phyloP scores from a whole-genome alignment of 2,797 vertebrate species.

The Muscicapa comitata region DNA sequence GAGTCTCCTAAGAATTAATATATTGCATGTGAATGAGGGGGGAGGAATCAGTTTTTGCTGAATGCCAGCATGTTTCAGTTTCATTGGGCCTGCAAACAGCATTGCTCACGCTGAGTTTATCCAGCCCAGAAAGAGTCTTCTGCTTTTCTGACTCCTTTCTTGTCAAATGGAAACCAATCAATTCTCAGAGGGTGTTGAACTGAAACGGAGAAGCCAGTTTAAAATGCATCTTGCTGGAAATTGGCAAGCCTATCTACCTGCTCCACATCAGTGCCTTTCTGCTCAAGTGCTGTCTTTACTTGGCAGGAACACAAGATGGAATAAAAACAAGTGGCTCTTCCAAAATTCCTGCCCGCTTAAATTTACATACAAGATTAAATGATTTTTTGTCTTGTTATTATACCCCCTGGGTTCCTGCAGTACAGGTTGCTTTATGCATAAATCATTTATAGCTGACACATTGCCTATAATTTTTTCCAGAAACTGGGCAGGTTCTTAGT shows the following conservation, averaged over 20 bases:
- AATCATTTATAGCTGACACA: constrained; percentile 22
- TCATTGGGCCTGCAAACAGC: background rate
- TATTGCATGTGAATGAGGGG: background rate
- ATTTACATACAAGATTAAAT: constrained; percentile 57
- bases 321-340: constrained; percentile 47
- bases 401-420: constrained; percentile 3
- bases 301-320: constrained; percentile 52
- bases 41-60: background rate
- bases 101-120: background rate
- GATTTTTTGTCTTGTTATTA: constrained; percentile 57
- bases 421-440: constrained; percentile 36
- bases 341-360: constrained; percentile 55
- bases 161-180: constrained; percentile 48
- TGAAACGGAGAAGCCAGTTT: constrained; percentile 27
- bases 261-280: constrained; percentile 48
- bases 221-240: constrained; percentile 10
- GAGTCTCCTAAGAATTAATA: background rate
- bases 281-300: constrained; percentile 38
- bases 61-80: background rate
- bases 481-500: constrained; percentile 1
- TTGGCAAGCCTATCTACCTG: constrained; percentile 34
- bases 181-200: constrained; percentile 40
- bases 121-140: constrained; percentile 24
- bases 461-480: constrained; percentile 49
- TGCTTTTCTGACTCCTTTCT: constrained; percentile 19